Base-by-base conservation (phyloP, 2,797 vertebrate genomes). In the Naso thynnoides region DNA sequence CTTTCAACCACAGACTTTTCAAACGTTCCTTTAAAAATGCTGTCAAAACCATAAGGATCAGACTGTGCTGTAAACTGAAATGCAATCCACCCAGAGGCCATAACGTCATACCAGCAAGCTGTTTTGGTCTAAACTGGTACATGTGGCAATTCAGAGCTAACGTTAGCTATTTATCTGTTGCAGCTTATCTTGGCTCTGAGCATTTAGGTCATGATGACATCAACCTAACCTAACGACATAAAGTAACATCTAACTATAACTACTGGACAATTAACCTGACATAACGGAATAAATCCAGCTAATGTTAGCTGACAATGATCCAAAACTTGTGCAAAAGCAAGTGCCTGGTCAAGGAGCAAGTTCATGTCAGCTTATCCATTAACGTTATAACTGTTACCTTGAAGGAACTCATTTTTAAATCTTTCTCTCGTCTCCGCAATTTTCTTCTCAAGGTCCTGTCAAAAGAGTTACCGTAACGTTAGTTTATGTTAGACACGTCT, bases 361-460 rank as follows among this genome's bases (percentile, higher is more conserved):
- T 73, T 45, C 21, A 33, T 39, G 38, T 16, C 65, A 49, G 38
- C n/a, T 68, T 59, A 54, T 56, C 27, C 57, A 58, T 16, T 77
- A 66, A 36, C 33, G 33, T 36, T 48, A 78, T 79, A 16, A 45
- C 42, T 64, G 27, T 90, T 93, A 98, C 98, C 97, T 95, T 96
- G 86, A 49, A 96, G 73, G 81, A 94, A 96, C 72, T 99, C 97
- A 24, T 92, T 89, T 79, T 94, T 95, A 90, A 99, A 99, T 76
- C 96, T 95, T 74, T 94, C 92, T 53, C 96, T 94, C 2, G 88
- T 95, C 83, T 97, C 96, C 55, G 90, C 89, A 47, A 98, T 90
- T 88, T 97, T 95, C 73, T 86, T 95, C 64, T 93, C 92, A 62
- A 95, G 93, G n/a, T 95, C 95, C 95, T 96, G 93, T 27, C 80